These are phyloP conservation scores for Hydrolagus affinis DNA, from an alignment of 2,113 vertebrate genomes.

Conservation along the genomic window DNA sequence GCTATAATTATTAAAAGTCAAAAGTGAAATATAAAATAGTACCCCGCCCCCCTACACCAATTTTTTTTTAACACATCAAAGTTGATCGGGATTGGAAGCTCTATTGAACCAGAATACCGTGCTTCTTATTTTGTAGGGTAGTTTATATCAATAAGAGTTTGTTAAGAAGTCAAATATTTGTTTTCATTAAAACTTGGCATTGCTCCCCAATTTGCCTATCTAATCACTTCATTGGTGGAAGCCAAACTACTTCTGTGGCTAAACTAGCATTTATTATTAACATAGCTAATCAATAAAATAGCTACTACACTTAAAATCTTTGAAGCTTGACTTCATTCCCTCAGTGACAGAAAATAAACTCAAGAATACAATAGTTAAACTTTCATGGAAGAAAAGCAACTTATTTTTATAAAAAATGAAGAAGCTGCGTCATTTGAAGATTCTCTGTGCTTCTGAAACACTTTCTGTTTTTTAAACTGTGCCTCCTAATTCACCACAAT, in stretches of 20 bases:
- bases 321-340: conserved; percentile 16
- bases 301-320: conserved; percentile 4
- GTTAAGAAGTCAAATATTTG: background rate
- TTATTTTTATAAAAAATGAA: background rate
- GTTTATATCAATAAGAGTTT: background rate
- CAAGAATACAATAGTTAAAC: background rate
- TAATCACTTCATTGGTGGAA: conserved; percentile 12
- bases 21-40: background rate
- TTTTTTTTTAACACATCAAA: background rate
- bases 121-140: conserved; percentile 5
- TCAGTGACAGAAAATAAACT: background rate
- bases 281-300: conserved; percentile 14
- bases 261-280: conserved; percentile 7
- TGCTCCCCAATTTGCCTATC: background rate
- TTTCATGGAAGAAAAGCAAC: background rate
- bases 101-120: background rate
- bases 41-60: too few species aligned
- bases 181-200: conserved; percentile 17
- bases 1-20: background rate
- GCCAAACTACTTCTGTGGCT: conserved; percentile 18
- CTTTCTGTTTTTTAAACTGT: background rate
- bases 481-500: background rate
- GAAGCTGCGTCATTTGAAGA: background rate
- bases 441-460: background rate
- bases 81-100: background rate